A percentile compares a stretch with the other conserved stretches of the same genome.
Evolutionary conservation across 2,113 vertebrate species (phyloP).

Genomic region (Muscicapa adusta): DNA sequence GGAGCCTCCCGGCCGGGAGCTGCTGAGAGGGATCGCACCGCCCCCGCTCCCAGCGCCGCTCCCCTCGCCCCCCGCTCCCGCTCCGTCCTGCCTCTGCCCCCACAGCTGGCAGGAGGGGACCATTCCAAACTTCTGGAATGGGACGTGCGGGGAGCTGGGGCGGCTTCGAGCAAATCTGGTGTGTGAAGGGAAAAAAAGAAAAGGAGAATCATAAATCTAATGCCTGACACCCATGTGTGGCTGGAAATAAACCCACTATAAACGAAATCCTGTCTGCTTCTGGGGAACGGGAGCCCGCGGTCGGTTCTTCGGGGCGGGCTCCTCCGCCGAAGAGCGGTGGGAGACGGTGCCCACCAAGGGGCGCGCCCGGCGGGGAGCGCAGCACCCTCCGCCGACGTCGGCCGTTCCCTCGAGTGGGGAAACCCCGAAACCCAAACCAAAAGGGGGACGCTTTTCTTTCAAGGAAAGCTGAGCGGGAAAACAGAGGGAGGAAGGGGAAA

Average conservation of each 20-base stretch:
- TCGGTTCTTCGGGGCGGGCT: neutral
- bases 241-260: constrained; percentile 22
- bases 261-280: constrained; percentile 15
- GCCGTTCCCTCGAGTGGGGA: neutral
- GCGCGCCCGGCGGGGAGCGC: neutral
- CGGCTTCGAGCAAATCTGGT: neutral
- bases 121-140: neutral
- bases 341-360: neutral
- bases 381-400: no score
- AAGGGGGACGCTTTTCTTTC: neutral
- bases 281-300: neutral
- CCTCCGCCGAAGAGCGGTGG: neutral
- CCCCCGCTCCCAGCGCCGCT: neutral
- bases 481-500: no score
- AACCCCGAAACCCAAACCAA: neutral
- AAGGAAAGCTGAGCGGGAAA: neutral
- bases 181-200: neutral
- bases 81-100: neutral
- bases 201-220: constrained; percentile 30
- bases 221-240: constrained; percentile 1
- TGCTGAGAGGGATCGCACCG: neutral
- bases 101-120: neutral
- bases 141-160: neutral
- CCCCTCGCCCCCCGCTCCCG: neutral
- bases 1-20: neutral